Conservation (phyloP, 2,888 invertebrate species). For the Dusona sp. region DNA sequence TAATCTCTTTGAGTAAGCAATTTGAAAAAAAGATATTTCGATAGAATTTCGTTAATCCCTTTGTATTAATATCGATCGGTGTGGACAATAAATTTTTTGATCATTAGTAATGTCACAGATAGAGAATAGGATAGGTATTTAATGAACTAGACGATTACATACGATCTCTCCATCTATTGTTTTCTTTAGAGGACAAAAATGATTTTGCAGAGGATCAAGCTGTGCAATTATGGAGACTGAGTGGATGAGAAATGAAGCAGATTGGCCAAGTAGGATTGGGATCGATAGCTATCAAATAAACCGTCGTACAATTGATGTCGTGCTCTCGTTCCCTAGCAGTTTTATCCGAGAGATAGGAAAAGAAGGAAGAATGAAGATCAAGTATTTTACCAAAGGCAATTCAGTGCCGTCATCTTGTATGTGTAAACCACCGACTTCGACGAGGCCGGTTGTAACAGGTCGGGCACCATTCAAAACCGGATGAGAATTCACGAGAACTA, state of each 20-base stretch:
- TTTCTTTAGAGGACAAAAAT: background rate
- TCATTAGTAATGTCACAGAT: background rate
- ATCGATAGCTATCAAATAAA: slow-evolving; percentile 4
- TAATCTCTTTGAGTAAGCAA: background rate
- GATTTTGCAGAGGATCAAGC: background rate
- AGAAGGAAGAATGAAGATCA: slow-evolving; percentile 5
- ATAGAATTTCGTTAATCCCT: background rate
- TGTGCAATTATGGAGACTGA: slow-evolving; percentile 9
- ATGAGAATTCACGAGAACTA: slow-evolving; percentile 86
- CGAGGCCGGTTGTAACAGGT: slow-evolving; percentile 84
- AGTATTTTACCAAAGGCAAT: slow-evolving; percentile 72
- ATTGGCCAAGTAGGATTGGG: background rate
- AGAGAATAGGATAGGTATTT: background rate
- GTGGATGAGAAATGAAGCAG: background rate
- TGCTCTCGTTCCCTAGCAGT: background rate
- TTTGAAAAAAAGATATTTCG: background rate
- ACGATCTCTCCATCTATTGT: background rate
- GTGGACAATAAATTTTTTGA: background rate
- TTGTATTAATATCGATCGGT: background rate
- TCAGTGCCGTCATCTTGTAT: slow-evolving; percentile 79
- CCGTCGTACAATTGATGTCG: background rate
- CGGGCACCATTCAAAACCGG: slow-evolving; percentile 84
- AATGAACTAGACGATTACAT: background rate
- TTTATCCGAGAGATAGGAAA: slow-evolving; percentile 1
- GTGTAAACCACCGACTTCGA: slow-evolving; percentile 87